phyloP scores from a whole-genome alignment of 1,140 invertebrate genomes.

The Brachionus sp. region DNA sequence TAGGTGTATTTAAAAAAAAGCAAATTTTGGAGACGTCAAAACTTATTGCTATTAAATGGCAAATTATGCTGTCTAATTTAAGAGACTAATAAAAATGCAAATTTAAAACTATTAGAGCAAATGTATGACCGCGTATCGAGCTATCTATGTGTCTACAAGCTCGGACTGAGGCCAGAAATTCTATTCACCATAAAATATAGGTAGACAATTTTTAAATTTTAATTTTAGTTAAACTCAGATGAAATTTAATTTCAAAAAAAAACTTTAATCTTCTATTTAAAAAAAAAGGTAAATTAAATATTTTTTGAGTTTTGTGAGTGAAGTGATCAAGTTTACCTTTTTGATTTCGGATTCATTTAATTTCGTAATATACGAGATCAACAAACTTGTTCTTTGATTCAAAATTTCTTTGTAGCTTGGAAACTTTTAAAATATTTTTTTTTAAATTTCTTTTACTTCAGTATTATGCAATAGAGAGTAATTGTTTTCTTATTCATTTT shows the following conservation, averaged over 20 bases:
- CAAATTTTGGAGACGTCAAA: neutral
- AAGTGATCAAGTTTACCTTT: conserved; percentile 32
- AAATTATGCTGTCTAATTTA: neutral
- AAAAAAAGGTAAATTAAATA: conserved; percentile 10
- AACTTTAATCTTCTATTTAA: neutral
- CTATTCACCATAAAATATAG: neutral
- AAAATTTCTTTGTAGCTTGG: conserved; percentile 22
- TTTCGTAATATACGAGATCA: conserved; percentile 1
- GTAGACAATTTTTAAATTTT: neutral
- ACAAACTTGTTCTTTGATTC: neutral
- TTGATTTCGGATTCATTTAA: conserved; percentile 34
- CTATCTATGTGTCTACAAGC: neutral
- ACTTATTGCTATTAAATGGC: neutral
- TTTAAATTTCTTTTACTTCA: neutral
- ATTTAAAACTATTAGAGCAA: neutral
- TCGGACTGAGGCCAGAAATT: neutral
- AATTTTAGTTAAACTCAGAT: neutral
- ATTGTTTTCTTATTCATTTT: neutral
- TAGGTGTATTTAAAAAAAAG: neutral
- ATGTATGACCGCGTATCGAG: too few relatives aligned
- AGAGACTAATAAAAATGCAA: neutral
- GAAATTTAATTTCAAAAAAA: conserved; percentile 6
- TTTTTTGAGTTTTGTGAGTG: neutral
- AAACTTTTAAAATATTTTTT: conserved; percentile 31
- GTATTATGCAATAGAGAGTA: neutral